Base-by-base conservation (phyloP, 2,888 invertebrate species). In the Sclerodermus sp. region DNA sequence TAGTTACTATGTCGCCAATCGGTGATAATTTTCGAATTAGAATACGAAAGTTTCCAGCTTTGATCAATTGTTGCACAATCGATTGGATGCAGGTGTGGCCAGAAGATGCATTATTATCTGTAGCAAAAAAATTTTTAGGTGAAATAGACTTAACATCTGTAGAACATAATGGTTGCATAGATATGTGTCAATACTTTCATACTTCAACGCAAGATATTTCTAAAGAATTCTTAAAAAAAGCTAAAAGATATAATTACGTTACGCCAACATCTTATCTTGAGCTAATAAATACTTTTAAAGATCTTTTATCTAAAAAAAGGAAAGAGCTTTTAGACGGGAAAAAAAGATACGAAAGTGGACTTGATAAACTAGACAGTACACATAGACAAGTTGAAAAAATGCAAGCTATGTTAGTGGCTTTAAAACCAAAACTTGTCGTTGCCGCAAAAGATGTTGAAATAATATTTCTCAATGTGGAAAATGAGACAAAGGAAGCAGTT, bases 31-130 rank as follows among this genome's bases (percentile, higher is more conserved):
- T 96, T 70, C 82, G 92, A 18, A 87, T 85, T 51, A 83, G 92
- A 43, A 87, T 96, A 23, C 83, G 95, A 29, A 95, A 93, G 77
- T 96, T 96, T 74, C 96, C 96, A 0, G 88, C 95, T 0, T 84
- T 96, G 30, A 91, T 96, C 48, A 96, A 95, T 76, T 96, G 95
- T 74, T 96, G 96, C 74, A 96, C 95, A 0, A 95, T 96, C 56
- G 94, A 96, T 75, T 96, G 96, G 96, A 91, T 96, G 77, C 93
- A 92, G 82, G 85, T 91, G 39, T 96, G 97, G 97, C 96, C 97
- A 0, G 87, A 91, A 65, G 96, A 96, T 78, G 96, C 96, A 0
- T 77, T 96, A 23, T 78, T 92, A 23, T 95, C 95, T 0, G 95
- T 96, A 0, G 93, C 96, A 0, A 89, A 87, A 0, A 80, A 82